Conservation (phyloP, 2,888 invertebrate genomes). For the Drosophila meridiana region DNA sequence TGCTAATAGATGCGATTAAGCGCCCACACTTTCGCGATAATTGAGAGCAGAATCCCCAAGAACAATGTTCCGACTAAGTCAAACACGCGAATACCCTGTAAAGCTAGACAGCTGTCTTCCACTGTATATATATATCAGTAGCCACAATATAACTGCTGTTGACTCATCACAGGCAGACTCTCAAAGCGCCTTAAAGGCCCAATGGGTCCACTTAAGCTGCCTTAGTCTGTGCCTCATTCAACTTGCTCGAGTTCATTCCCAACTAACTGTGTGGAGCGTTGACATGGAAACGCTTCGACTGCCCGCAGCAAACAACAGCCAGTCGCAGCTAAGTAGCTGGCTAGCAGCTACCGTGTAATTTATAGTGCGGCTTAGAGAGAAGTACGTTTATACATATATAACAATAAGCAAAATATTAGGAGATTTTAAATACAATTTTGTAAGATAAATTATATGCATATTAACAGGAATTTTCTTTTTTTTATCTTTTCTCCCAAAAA, state of each 20-base stretch:
- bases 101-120: neutral
- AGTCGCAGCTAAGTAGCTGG: neutral
- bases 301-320: neutral
- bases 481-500: no score
- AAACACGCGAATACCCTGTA: slow-evolving; percentile 12
- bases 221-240: neutral
- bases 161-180: neutral
- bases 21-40: slow-evolving; percentile 59
- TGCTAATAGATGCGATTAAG: slow-evolving; percentile 80
- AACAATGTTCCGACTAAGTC: neutral
- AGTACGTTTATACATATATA: no score
- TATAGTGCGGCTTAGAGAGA: no score
- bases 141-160: neutral
- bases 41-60: slow-evolving; percentile 28
- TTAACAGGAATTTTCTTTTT: no score
- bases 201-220: neutral
- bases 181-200: neutral
- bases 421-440: no score
- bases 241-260: neutral
- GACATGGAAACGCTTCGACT: slow-evolving; percentile 2
- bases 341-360: neutral
- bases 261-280: slow-evolving; percentile 5
- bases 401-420: no score
- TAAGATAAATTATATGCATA: no score
- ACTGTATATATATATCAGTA: neutral